Conservation (phyloP, 2,113 vertebrate species). For the Lophochroa leadbeateri region DNA sequence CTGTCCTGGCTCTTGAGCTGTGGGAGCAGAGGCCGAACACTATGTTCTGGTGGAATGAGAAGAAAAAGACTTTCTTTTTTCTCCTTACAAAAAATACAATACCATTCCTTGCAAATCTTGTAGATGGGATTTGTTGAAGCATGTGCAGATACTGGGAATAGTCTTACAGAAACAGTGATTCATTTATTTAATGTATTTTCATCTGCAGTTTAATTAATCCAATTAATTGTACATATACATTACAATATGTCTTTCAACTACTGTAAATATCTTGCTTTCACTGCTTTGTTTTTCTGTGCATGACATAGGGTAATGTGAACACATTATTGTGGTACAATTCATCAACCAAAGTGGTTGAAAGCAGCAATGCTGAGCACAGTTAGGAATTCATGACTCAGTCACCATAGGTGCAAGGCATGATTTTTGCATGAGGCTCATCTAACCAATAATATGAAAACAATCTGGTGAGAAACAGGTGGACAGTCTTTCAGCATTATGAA, state of each 20-base stretch:
- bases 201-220: conserved; percentile 36
- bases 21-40: too few relatives aligned
- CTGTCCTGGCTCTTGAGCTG: too few relatives aligned
- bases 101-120: background rate
- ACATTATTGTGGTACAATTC: background rate
- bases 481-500: background rate
- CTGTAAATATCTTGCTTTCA: background rate
- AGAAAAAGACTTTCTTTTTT: background rate
- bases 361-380: background rate
- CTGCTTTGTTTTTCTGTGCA: background rate
- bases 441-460: background rate
- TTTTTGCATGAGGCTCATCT: background rate
- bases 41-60: background rate
- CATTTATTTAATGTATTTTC: conserved; percentile 37
- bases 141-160: background rate
- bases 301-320: background rate
- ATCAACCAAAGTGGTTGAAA: background rate
- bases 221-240: background rate
- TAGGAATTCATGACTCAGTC: background rate
- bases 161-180: background rate
- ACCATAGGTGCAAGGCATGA: background rate
- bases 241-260: background rate
- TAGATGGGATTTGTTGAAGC: background rate
- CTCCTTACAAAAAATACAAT: background rate
- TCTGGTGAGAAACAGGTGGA: background rate